Conservation (phyloP, 2,888 invertebrate genomes). For the Baronia brevicornis region DNA sequence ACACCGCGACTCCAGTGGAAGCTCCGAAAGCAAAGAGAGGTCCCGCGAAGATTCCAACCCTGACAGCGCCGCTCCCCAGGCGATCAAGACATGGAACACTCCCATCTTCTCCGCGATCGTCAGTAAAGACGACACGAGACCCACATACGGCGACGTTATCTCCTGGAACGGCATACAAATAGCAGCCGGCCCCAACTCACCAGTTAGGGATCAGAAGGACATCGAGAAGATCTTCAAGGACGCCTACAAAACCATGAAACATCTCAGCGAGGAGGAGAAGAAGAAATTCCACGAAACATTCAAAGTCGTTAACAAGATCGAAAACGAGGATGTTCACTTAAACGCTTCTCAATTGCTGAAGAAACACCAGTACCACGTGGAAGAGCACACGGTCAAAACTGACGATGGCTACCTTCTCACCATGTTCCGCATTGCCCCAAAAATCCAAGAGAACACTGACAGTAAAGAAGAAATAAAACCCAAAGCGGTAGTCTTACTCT, state of each 20-base stretch:
- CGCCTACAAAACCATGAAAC: conserved; percentile 46
- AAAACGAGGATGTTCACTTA: conserved; percentile 32
- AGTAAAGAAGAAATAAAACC: conserved; percentile 25
- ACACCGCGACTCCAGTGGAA: conserved; percentile 15
- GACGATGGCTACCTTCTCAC: conserved; percentile 64
- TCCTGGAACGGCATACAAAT: conserved; percentile 38
- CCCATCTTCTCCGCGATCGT: conserved; percentile 27
- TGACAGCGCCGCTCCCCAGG: conserved; percentile 20
- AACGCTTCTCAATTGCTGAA: conserved; percentile 49
- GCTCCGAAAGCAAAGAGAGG: conserved; percentile 26
- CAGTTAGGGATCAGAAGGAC: conserved; percentile 32
- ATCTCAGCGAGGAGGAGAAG: conserved; percentile 41
- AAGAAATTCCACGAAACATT: conserved; percentile 38
- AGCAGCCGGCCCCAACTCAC: conserved; percentile 30
- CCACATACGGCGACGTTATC: conserved; percentile 31
- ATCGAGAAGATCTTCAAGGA: conserved; percentile 46
- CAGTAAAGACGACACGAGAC: conserved; percentile 23
- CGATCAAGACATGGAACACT: conserved; percentile 26
- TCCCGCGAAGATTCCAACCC: conserved; percentile 18
- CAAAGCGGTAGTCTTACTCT: conserved; percentile 66
- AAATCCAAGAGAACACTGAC: conserved; percentile 23
- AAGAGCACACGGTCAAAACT: conserved; percentile 52
- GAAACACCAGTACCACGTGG: conserved; percentile 48
- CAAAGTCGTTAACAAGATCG: conserved; percentile 25
- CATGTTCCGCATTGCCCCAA: conserved; percentile 55